Evolutionary conservation across 2,797 vertebrate species (phyloP).

Genomic region (Anguilla megastoma): DNA sequence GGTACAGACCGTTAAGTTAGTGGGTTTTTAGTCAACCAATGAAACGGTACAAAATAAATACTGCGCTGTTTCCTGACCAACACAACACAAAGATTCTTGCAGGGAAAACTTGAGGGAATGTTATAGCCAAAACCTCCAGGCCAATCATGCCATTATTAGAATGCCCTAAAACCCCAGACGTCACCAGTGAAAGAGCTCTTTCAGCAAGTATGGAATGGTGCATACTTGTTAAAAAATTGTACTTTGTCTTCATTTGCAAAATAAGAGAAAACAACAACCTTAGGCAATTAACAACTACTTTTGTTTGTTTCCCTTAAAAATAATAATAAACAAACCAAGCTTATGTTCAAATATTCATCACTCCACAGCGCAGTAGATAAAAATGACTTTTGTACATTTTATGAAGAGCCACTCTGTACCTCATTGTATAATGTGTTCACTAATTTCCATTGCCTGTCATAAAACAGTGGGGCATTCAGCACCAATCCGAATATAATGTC

Average conservation of each 20-base stretch:
- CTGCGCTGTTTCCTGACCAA: not conserved
- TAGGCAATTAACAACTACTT: not conserved
- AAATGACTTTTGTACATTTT: constrained; percentile 22
- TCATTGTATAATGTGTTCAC: constrained; percentile 10
- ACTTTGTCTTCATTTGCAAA: not conserved
- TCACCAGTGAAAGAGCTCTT: constrained; percentile 36
- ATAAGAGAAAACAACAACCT: constrained; percentile 16
- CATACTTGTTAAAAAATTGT: not conserved
- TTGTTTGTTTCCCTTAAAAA: not conserved
- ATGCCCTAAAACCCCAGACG: constrained; percentile 19
- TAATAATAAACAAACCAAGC: not conserved
- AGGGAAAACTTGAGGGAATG: constrained; percentile 8
- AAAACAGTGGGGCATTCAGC: not conserved
- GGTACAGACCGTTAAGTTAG: not conserved
- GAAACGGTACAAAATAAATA: not conserved
- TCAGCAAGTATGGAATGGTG: constrained; percentile 32
- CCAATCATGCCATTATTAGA: constrained; percentile 37
- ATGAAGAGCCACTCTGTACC: constrained; percentile 12
- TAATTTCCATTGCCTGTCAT: constrained; percentile 7
- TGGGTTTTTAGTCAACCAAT: not conserved
- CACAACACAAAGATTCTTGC: not conserved
- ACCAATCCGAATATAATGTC: constrained; percentile 3
- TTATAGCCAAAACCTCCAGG: not conserved
- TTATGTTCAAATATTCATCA: constrained; percentile 19
- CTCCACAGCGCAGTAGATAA: not conserved